Evolutionary conservation across 2,797 vertebrate species (phyloP).

Genomic region (Antennarius maculatus): DNA sequence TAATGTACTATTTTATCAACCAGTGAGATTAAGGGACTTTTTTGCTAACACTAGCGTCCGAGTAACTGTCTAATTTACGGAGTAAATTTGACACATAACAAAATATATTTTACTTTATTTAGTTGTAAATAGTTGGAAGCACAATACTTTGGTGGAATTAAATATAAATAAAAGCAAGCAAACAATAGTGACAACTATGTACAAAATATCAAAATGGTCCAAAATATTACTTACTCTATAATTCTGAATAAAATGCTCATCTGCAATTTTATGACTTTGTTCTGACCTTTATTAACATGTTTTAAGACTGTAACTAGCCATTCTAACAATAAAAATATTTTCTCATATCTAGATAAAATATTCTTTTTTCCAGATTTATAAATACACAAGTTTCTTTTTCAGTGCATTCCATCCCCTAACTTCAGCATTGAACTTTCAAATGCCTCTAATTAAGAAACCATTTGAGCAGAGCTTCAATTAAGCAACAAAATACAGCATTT

Average conservation of each 20-base stretch:
- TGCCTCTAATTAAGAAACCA: conserved; percentile 77
- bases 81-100: background rate
- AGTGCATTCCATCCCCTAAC: conserved; percentile 52
- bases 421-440: conserved; percentile 75
- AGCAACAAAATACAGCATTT: conserved; percentile 77
- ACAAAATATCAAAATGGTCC: conserved; percentile 3
- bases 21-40: background rate
- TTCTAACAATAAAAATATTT: conserved; percentile 40
- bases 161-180: background rate
- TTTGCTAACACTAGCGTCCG: background rate
- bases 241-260: conserved; percentile 9
- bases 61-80: background rate
- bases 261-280: conserved; percentile 9
- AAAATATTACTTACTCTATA: conserved; percentile 6
- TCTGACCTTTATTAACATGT: conserved; percentile 4
- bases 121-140: background rate
- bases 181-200: no score
- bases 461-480: conserved; percentile 80
- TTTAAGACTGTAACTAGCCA: background rate
- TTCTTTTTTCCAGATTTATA: conserved; percentile 49
- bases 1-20: conserved; percentile 3
- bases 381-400: conserved; percentile 51
- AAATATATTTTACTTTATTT: background rate
- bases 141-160: background rate
- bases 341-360: conserved; percentile 52